These are phyloP conservation scores for Acanthosoma haemorrhoidale DNA, from an alignment of 2,888 invertebrate species.

Conservation along the genomic window DNA sequence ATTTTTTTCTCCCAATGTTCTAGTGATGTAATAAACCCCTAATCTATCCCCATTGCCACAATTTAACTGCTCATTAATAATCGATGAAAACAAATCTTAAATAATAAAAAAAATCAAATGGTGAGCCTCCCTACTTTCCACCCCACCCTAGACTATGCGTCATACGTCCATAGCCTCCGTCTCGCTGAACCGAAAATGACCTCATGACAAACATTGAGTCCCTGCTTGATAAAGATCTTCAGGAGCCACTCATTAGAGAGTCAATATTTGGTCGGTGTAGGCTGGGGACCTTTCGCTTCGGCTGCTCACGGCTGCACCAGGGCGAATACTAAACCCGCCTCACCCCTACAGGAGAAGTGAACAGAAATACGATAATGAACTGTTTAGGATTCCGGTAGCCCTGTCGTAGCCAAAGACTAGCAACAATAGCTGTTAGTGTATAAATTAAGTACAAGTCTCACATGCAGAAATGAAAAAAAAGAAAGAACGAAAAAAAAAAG, in stretches of 20 bases:
- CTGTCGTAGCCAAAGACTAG: background rate
- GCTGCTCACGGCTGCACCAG: background rate
- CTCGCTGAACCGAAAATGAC: background rate
- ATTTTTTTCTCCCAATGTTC: too few species aligned
- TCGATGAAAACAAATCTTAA: too few species aligned
- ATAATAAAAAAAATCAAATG: background rate
- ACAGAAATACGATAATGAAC: background rate
- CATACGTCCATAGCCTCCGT: background rate
- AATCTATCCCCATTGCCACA: too few species aligned
- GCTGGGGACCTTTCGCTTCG: background rate
- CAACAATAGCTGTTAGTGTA: too few species aligned
- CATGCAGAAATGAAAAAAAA: too few species aligned
- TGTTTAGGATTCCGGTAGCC: background rate
- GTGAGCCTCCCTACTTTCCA: background rate
- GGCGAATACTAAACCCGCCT: background rate
- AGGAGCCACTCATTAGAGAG: background rate
- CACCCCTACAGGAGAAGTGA: background rate
- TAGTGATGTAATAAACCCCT: too few species aligned
- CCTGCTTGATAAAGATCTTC: background rate
- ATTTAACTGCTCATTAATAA: too few species aligned
- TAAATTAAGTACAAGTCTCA: too few species aligned
- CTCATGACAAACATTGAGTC: background rate
- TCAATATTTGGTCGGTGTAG: background rate
- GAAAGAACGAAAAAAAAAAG: too few species aligned
- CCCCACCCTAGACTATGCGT: background rate